Base-by-base conservation (phyloP, 2,888 invertebrate genomes). In the Labia minor region DNA sequence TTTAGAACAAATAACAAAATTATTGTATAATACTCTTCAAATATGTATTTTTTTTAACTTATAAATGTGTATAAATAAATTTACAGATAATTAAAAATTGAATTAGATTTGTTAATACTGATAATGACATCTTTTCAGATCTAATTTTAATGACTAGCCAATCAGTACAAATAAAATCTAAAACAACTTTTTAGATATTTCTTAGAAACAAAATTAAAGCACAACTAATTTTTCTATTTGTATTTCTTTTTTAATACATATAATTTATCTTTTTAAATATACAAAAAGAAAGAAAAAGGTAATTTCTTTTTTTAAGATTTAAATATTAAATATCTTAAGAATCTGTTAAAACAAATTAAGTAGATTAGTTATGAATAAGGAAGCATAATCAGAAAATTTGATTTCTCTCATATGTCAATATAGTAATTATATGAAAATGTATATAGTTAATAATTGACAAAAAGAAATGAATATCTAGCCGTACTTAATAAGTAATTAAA, bases 121-220 rank as follows among this genome's bases (percentile, higher is more conserved):
- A 49, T 49, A 49, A 49, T 49, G 49, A 49, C 49, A 49, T 49
- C 49, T 49, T 49, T 49, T 49, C 49, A 49, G 49, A 49, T 49
- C 49, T 49, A 49, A 49, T 49, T 49, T 49, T 49, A 26, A 49
- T 49, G 49, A 49, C 49, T 49, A 49, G 49, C 49, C 49, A 49
- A 49, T 49, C 49, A 49, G 49, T 49, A 49, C 49, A 49, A 49
- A 14, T 49, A 49, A 49, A 49, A 49, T 10, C n/a, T 14, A 10
- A 49, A 49, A 49, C n/a, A 4, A 49, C 2, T 14, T 49, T 49
- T 26, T 26, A 26, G 26, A 26, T 26, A 26, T 3, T 26, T 26
- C 26, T 6, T 6, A 26, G 3, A 6, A 26, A 26, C 26, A 26
- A 26, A 8, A 26, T 6, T 8, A 26, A 26, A 26, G 8, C 3